These are phyloP conservation scores for Oceanodroma tethys DNA, from an alignment of 2,113 vertebrate species.

Conservation along the genomic window DNA sequence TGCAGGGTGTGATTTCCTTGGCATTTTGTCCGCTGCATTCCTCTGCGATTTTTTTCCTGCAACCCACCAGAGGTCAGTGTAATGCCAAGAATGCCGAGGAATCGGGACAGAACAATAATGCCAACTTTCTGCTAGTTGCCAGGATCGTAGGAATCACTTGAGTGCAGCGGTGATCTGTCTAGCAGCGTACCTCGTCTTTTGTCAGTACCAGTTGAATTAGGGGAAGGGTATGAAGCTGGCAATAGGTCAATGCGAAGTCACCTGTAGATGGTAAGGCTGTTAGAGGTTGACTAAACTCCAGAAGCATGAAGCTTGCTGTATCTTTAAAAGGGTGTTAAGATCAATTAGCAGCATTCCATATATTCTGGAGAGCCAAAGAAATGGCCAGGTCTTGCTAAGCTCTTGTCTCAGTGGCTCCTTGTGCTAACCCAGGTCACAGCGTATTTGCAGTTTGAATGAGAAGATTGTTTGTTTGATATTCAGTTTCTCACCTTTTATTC, in stretches of 20 bases:
- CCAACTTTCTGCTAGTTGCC: not conserved
- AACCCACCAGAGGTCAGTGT: constrained; percentile 52
- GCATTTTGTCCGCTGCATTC: not conserved
- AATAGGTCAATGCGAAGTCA: not conserved
- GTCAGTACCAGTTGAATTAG: not conserved
- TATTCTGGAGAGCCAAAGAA: not conserved
- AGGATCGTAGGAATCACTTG: not conserved
- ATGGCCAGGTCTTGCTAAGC: not conserved
- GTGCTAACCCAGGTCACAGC: not conserved
- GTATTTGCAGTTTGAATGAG: not conserved
- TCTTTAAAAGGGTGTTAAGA: not conserved
- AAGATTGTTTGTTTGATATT: not conserved
- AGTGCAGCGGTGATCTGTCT: not conserved
- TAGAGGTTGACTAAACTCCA: not conserved
- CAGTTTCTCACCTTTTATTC: not conserved
- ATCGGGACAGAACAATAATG: fast-evolving
- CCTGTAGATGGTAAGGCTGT: not conserved
- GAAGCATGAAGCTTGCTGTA: not conserved
- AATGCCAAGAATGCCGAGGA: not conserved
- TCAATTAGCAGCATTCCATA: not conserved
- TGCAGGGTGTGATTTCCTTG: not conserved
- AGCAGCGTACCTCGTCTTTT: not conserved
- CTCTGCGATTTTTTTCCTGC: not conserved
- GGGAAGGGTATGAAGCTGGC: not conserved
- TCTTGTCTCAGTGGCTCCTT: not conserved